Evolutionary conservation across 2,888 invertebrate genomes (phyloP).

Genomic region (Plagodis pulveraria): DNA sequence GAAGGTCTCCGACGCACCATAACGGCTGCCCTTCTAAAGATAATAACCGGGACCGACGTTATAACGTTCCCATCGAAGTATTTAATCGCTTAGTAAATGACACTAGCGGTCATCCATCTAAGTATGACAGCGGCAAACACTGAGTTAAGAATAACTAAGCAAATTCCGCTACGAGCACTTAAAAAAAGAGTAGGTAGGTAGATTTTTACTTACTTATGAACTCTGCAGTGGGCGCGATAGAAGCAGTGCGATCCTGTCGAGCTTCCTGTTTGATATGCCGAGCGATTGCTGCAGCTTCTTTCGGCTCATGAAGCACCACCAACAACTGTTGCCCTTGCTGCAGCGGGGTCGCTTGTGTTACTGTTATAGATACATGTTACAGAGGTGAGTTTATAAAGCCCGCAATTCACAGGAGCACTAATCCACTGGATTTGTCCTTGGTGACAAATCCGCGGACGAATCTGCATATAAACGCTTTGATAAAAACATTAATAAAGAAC

Average conservation of each 20-base stretch:
- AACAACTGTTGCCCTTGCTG: slow-evolving; percentile 82
- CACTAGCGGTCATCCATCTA: too few relatives aligned
- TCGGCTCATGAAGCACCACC: slow-evolving; percentile 81
- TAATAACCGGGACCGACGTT: too few relatives aligned
- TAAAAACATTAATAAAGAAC: not conserved
- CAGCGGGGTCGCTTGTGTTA: slow-evolving; percentile 58
- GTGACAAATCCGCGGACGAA: too few relatives aligned
- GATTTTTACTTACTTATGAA: slow-evolving; percentile 66
- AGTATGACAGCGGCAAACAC: too few relatives aligned
- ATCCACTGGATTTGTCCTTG: not conserved
- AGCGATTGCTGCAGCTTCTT: slow-evolving; percentile 77
- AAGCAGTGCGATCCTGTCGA: slow-evolving; percentile 69
- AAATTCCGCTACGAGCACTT: too few relatives aligned
- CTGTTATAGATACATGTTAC: slow-evolving; percentile 4
- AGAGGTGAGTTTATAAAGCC: too few relatives aligned
- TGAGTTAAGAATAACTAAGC: slow-evolving; percentile 1
- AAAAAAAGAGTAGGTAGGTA: not conserved
- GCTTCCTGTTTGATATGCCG: slow-evolving; percentile 84
- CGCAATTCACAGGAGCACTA: too few relatives aligned
- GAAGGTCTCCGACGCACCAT: too few relatives aligned
- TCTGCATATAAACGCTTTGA: too few relatives aligned
- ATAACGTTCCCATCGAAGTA: too few relatives aligned
- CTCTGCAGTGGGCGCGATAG: slow-evolving; percentile 59
- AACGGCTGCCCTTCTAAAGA: too few relatives aligned
- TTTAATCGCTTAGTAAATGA: too few relatives aligned